A percentile compares a stretch with the other conserved stretches of the same genome.
phyloP scores from a whole-genome alignment of 2,888 invertebrate genomes.

The Mesoligia furuncula region DNA sequence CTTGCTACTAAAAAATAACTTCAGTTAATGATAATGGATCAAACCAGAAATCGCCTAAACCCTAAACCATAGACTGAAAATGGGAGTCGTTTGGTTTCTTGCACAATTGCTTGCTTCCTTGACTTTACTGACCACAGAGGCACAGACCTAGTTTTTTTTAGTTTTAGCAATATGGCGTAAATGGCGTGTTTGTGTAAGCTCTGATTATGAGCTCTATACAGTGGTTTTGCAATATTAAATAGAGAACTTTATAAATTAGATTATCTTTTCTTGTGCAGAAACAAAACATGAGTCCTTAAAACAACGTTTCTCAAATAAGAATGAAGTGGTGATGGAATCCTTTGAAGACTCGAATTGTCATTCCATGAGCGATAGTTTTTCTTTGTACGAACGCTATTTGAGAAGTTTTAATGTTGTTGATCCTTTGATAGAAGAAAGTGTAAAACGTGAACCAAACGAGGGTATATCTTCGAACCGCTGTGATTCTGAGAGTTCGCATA shows the following conservation, averaged over 20 bases:
- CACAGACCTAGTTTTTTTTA: neutral
- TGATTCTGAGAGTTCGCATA: slow-evolving; percentile 77
- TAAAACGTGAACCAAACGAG: slow-evolving; percentile 68
- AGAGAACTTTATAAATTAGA: neutral
- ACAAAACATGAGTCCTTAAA: slow-evolving; percentile 30
- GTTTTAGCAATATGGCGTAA: slow-evolving; percentile 54
- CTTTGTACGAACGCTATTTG: slow-evolving; percentile 86
- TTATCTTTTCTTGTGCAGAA: neutral
- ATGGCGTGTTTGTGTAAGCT: slow-evolving; percentile 51
- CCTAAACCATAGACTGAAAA: neutral
- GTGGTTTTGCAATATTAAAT: slow-evolving; percentile 21
- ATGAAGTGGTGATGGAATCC: slow-evolving; percentile 87
- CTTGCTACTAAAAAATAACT: neutral
- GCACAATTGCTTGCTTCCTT: neutral
- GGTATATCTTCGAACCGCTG: slow-evolving; percentile 71
- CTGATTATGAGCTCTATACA: neutral
- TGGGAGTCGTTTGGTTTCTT: neutral
- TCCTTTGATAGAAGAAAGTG: slow-evolving; percentile 74
- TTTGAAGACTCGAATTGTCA: slow-evolving; percentile 87
- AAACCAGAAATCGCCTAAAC: slow-evolving; percentile 4
- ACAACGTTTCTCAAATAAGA: slow-evolving; percentile 58
- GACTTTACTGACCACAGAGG: neutral
- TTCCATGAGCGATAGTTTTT: slow-evolving; percentile 87
- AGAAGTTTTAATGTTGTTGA: slow-evolving; percentile 86
- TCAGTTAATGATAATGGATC: no score